Conservation (phyloP, 2,797 vertebrate species). For the Catamblyrhynchus diadema region DNA sequence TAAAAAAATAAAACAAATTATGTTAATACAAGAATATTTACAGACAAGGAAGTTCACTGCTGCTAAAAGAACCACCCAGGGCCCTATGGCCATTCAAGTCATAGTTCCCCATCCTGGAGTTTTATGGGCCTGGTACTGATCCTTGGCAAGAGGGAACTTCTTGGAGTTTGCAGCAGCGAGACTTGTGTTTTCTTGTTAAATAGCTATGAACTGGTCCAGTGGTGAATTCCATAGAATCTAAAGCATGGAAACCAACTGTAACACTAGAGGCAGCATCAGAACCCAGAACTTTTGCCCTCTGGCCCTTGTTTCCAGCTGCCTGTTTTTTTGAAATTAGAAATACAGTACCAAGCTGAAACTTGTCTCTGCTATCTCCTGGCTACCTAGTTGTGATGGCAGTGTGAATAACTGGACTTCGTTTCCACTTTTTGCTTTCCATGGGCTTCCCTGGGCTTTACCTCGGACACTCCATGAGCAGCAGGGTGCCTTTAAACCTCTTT, state of each 20-base stretch:
- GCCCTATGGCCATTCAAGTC: not conserved
- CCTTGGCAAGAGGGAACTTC: not conserved
- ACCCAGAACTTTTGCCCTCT: not conserved
- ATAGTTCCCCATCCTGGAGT: not conserved
- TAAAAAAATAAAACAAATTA: conserved; percentile 30
- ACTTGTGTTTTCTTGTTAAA: not conserved
- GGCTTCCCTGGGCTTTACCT: not conserved
- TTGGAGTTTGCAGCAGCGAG: not conserved
- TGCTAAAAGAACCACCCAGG: not conserved
- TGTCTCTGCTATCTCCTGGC: not conserved
- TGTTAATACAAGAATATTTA: conserved; percentile 23
- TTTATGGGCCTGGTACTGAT: not conserved
- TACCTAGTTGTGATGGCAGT: not conserved
- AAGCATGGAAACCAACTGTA: not conserved
- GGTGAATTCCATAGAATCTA: not conserved
- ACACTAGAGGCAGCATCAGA: not conserved
- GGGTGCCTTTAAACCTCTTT: not conserved
- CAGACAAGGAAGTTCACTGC: not conserved
- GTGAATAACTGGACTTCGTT: not conserved
- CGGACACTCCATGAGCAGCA: fast-evolving
- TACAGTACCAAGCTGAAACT: not conserved
- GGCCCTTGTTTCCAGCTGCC: not conserved
- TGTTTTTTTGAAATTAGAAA: not conserved
- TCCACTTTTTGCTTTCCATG: not conserved
- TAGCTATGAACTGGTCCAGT: not conserved